Evolutionary conservation across 2,888 invertebrate species (phyloP).

Genomic region (Andrena chrysosceles): DNA sequence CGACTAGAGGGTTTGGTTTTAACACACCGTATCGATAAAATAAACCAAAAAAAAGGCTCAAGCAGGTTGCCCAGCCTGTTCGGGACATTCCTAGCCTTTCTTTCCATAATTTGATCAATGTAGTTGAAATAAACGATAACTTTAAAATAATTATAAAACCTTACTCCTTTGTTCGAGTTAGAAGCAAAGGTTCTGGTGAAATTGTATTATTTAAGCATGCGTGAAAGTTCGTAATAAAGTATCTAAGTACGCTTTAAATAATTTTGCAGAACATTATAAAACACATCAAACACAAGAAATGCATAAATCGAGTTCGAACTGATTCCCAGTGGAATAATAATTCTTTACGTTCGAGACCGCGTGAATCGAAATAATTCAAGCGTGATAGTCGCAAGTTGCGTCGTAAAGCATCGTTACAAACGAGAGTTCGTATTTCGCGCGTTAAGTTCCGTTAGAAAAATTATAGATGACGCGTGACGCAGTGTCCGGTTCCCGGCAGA

Average conservation of each 20-base stretch:
- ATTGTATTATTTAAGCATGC: background rate
- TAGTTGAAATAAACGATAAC: background rate
- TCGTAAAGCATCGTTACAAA: conserved; percentile 6
- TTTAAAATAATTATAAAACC: conserved; percentile 11
- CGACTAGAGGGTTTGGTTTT: conserved; percentile 58
- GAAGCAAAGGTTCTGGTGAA: background rate
- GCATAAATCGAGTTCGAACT: conserved; percentile 16
- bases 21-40: conserved; percentile 23
- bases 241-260: conserved; percentile 35
- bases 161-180: background rate
- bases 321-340: conserved; percentile 36
- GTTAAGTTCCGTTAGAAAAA: conserved; percentile 26
- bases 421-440: conserved; percentile 47
- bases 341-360: background rate
- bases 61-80: conserved; percentile 16
- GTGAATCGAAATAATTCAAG: conserved; percentile 8
- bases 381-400: conserved; percentile 8
- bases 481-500: conserved; percentile 69
- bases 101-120: conserved; percentile 21
- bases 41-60: conserved; percentile 6
- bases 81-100: background rate
- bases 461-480: conserved; percentile 51
- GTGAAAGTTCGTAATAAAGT: conserved; percentile 9
- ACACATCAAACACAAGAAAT: conserved; percentile 33
- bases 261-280: conserved; percentile 14